Base-by-base conservation (phyloP, 64 coral and sea anemone species). In the Astreopora myriophthalma region DNA sequence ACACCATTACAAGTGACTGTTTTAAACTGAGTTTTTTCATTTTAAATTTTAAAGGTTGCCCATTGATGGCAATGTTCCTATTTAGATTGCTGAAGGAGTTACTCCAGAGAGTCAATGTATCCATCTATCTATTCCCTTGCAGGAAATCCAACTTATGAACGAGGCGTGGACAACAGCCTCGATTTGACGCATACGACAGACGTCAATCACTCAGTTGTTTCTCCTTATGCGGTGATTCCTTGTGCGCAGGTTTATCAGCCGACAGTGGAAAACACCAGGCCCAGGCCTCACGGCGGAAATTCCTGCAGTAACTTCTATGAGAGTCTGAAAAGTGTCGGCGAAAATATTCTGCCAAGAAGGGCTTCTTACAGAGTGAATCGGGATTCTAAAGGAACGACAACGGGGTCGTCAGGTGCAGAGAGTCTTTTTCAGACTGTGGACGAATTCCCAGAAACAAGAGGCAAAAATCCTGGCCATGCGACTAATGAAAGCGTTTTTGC, bases 71-170 rank as follows among this genome's bases (percentile, higher is more conserved):
- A 44, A 2, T 31, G 19, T 52, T 30, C 51, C 13, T 31, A 5
- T 5, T 44, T 8, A 8, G 2, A 44, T 44, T 44, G 40, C 11
- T 5, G 40, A 44, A 44, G 11, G 1, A 44, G 6, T 5, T 44
- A 44, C 13, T 55, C 13, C 3, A 3, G 12, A 19, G 17, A 55
- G 17, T 19, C 51, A 55, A 14, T 10, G 17, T 55, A 55, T 55
- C 9, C 3, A 55, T 70, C 26, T 70, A 13, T 73, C 9, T 7
- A 37, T n/a, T n/a, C n/a, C n/a, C 4, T 82, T 60, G 32, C 51
- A 83, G 79, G 52, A 64, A 83, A 83, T 83, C 79, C 79, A 38
- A 83, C 79, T 2, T 83, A 83, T n/a, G 79, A 83, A 83, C 55
- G 79, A 64, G 79, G 79, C 32, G 22, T 3, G 14, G 57, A 63